phyloP scores from a whole-genome alignment of 2,113 vertebrate species.

The Oreochromis niloticus region DNA sequence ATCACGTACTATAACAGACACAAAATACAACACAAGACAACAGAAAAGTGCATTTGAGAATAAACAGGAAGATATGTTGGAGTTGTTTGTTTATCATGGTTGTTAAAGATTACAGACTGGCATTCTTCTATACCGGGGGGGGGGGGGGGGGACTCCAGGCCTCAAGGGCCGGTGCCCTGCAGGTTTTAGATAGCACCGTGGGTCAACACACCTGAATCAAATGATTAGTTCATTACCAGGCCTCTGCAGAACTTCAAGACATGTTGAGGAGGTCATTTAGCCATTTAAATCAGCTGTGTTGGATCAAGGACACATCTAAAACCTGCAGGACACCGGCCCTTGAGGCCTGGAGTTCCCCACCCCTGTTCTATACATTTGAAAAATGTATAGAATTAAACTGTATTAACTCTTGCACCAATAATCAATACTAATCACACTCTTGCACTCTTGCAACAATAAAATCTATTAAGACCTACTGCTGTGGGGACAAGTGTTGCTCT shows the following conservation, averaged over 20 bases:
- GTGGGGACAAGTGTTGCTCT: not conserved
- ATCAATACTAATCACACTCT: too few species aligned
- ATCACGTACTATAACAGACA: not conserved
- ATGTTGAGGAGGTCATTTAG: too few species aligned
- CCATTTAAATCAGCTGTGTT: too few species aligned
- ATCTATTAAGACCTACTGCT: not conserved
- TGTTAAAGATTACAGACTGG: not conserved
- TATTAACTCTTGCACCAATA: not conserved
- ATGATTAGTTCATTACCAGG: too few species aligned
- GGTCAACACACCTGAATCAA: too few species aligned
- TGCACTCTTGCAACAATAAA: not conserved
- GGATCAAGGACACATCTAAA: too few species aligned
- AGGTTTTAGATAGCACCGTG: too few species aligned
- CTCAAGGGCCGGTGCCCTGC: too few species aligned
- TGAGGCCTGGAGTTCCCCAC: too few species aligned
- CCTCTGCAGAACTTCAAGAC: too few species aligned
- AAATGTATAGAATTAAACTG: not conserved
- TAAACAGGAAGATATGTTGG: not conserved
- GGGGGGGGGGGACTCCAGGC: too few species aligned
- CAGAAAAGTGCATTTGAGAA: not conserved
- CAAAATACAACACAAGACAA: not conserved
- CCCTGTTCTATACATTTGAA: not conserved
- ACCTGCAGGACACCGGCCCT: too few species aligned
- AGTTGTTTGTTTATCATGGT: not conserved
- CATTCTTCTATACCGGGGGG: not conserved